Base-by-base conservation (phyloP, 2,888 invertebrate genomes). In the Ectobius pallidus region DNA sequence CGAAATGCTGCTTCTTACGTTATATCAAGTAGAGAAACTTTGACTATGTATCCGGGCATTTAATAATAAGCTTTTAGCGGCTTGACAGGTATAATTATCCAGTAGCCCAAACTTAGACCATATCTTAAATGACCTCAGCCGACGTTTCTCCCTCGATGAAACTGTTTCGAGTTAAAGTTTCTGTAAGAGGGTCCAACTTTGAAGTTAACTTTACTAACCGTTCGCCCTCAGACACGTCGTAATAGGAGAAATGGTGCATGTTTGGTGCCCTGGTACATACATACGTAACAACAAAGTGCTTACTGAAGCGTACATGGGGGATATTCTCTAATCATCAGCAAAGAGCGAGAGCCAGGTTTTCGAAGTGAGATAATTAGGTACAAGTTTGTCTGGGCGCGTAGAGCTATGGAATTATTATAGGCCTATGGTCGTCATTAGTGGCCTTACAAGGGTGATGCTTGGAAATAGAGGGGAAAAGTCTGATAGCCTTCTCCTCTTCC, bases 351-450 rank as follows among this genome's bases (percentile, higher is more conserved):
- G 25, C 9, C 25, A 25, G 14, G 6, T 52, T 22, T 25, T 22
- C 22, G 49, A 65, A 46, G 27, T 52, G 65, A 62, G 63, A 71
- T 71, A 71, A 71, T 71, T 71, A 71, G 55, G 39, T 67, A 55
- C 65, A 55, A 71, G 71, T 71, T 71, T 71, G 58, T 58, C 4
- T 30, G 58, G 58, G 58, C 58, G 58, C 58, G 58, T 58, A n/a
- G 30, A 14, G 58, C 58, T 58, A 30, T 58, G 32, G 32, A 30
- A 58, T 58, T 58, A 58, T 58, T 58, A 58, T n/a, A 58, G 55
- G 58, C 30, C 32, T 30, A 14, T 58, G 58, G 58, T 58, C 32
- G 32, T 58, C 58, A 58, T 58, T 58, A 58, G 58, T 58, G 30
- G 58, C 58, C 58, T 1, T 58, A 58, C 58, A 58, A 30, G 58